These are phyloP conservation scores for Tadarida brasiliensis DNA, from an alignment of 2,797 vertebrate genomes.

Conservation along the genomic window DNA sequence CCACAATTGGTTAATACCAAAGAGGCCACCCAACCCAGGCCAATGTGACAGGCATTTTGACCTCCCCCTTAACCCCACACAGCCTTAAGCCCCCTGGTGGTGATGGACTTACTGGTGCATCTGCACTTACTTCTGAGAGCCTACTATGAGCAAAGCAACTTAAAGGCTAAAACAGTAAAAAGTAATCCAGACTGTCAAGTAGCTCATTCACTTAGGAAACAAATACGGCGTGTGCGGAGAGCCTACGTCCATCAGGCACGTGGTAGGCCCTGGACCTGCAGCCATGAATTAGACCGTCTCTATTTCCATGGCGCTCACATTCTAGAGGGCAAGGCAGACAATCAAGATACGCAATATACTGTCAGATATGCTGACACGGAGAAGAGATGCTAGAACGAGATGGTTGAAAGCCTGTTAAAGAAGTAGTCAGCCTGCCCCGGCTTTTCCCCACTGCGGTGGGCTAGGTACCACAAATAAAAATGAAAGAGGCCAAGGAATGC, in stretches of 20 bases:
- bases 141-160: not conserved
- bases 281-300: not conserved
- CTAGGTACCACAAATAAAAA: not conserved
- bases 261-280: too few relatives aligned
- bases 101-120: not conserved
- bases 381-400: too few relatives aligned
- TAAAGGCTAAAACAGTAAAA: not conserved
- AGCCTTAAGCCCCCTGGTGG: not conserved
- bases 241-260: accelerated
- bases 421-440: too few relatives aligned
- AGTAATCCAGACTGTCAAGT: not conserved
- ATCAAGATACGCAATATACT: not conserved
- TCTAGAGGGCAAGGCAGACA: not conserved
- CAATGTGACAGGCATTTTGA: not conserved
- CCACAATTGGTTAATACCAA: not conserved
- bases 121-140: not conserved
- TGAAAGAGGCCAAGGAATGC: not conserved
- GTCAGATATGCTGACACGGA: not conserved
- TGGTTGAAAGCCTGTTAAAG: too few relatives aligned
- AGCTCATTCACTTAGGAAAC: not conserved
- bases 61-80: not conserved
- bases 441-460: not conserved
- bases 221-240: not conserved
- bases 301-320: too few relatives aligned
- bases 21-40: not conserved